Conservation (phyloP, 2,888 invertebrate species). For the Scaptomyza cyrtandrae region DNA sequence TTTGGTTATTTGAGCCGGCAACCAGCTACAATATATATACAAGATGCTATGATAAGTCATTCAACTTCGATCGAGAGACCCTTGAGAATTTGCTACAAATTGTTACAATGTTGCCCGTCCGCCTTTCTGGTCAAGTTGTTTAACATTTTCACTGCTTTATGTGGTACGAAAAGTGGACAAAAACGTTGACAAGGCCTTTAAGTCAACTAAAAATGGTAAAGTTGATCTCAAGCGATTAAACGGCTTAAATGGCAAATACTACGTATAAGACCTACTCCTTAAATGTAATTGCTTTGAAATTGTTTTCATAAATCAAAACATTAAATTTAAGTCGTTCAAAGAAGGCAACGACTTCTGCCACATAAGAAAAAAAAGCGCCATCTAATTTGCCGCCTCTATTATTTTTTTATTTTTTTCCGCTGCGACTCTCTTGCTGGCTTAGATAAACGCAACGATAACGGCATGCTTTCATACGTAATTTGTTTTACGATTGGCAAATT, state of each 20-base stretch:
- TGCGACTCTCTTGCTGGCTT: background rate
- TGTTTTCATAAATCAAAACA: conserved; percentile 40
- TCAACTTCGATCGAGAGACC: conserved; percentile 59
- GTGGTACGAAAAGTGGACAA: conserved; percentile 15
- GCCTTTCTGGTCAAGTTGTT: conserved; percentile 41
- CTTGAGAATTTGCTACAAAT: conserved; percentile 73
- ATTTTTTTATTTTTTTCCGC: background rate
- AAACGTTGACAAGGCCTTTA: conserved; percentile 58
- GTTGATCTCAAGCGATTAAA: conserved; percentile 63
- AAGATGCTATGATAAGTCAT: conserved; percentile 38
- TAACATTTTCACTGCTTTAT: conserved; percentile 49
- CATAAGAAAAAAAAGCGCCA: background rate
- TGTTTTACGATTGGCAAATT: conserved; percentile 79
- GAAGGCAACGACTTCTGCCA: conserved; percentile 51
- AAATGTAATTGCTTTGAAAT: conserved; percentile 66
- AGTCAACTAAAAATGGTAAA: conserved; percentile 62
- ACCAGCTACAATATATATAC: conserved; percentile 3
- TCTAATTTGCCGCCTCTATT: background rate
- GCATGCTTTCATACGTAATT: conserved; percentile 78
- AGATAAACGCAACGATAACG: conserved; percentile 74
- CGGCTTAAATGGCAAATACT: conserved; percentile 61
- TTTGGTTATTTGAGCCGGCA: conserved; percentile 31
- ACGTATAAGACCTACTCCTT: conserved; percentile 67
- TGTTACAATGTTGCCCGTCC: conserved; percentile 41
- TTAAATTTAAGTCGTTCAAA: conserved; percentile 17